These are phyloP conservation scores for Formica selysi DNA, from an alignment of 1,140 invertebrate genomes.

Conservation along the genomic window DNA sequence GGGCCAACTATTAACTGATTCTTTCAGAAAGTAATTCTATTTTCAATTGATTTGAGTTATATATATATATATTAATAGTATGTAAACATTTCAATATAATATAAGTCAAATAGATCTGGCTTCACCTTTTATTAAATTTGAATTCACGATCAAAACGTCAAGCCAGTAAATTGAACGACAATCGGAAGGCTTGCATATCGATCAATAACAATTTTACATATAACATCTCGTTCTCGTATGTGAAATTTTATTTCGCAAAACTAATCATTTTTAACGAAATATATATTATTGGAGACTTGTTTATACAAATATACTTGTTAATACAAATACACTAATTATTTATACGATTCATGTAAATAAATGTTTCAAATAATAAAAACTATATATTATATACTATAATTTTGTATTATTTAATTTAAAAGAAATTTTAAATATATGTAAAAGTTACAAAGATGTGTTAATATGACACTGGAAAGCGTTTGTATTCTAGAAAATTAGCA, in stretches of 20 bases:
- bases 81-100: background rate
- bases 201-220: background rate
- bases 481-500: conserved; percentile 4
- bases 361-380: background rate
- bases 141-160: background rate
- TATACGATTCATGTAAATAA: background rate
- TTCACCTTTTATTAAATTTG: background rate
- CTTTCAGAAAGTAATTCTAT: background rate
- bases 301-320: too few species aligned
- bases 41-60: background rate
- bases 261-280: background rate
- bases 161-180: background rate
- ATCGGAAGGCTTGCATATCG: background rate
- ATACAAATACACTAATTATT: background rate
- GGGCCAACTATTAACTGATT: background rate
- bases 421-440: background rate
- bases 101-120: background rate
- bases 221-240: background rate
- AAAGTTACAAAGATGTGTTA: background rate
- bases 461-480: background rate
- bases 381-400: background rate
- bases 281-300: background rate
- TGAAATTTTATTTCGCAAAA: background rate
- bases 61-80: background rate
- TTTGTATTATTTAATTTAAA: conserved; percentile 13